phyloP scores from a whole-genome alignment of 2,113 vertebrate genomes.

The Sterrhoptilus dennistouni region DNA sequence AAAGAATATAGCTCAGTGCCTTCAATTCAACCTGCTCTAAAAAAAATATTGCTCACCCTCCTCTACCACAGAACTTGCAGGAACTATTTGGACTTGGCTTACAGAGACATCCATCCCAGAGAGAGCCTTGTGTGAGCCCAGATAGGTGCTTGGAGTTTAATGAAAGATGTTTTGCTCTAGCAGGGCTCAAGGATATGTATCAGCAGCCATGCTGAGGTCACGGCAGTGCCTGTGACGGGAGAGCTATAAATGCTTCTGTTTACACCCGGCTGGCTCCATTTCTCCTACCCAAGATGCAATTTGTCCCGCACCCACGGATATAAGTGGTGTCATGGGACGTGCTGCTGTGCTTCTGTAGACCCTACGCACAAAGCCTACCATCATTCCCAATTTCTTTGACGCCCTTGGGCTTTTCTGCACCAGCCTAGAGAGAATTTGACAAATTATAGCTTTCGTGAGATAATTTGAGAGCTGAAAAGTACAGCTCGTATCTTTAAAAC shows the following conservation, averaged over 20 bases:
- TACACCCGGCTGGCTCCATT: neutral
- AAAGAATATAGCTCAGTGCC: neutral
- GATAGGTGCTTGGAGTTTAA: accelerated
- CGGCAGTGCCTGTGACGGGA: accelerated
- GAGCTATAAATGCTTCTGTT: neutral
- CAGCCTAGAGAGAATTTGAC: neutral
- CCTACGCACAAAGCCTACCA: neutral
- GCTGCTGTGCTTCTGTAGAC: neutral
- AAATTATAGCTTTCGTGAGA: neutral
- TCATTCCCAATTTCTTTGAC: neutral
- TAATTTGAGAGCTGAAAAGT: neutral
- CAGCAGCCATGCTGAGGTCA: neutral
- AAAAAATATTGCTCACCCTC: accelerated
- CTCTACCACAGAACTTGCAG: neutral
- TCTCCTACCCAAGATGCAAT: neutral
- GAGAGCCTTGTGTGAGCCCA: neutral
- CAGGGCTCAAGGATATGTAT: neutral
- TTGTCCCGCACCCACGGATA: neutral
- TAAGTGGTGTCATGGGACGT: neutral
- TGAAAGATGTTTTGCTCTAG: neutral
- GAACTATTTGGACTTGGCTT: neutral
- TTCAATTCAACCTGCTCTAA: neutral
- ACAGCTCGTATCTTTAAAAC: neutral
- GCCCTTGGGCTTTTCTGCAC: neutral
- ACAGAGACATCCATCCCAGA: neutral